phyloP scores from a whole-genome alignment of 2,797 vertebrate species.

The Macrochelys suwanniensis region DNA sequence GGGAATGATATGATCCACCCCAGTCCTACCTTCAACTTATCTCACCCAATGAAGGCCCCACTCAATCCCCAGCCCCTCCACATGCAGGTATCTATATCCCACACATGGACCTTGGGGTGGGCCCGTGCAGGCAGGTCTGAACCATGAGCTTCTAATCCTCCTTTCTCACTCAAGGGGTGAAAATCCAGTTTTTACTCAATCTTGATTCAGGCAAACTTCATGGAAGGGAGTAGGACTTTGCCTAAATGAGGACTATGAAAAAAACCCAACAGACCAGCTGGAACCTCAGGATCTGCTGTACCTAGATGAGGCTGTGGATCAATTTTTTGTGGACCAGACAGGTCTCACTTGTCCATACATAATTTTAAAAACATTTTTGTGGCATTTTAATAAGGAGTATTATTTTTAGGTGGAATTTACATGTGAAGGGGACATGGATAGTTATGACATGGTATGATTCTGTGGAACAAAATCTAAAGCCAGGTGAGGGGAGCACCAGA shows the following conservation, averaged over 20 bases:
- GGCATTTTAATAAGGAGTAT: neutral
- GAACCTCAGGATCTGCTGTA: slow-evolving; percentile 48
- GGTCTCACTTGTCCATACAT: neutral
- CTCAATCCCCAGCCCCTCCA: neutral
- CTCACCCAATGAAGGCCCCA: neutral
- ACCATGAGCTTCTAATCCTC: slow-evolving; percentile 22
- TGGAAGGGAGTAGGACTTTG: slow-evolving; percentile 30
- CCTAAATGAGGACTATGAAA: neutral
- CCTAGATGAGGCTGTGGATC: slow-evolving; percentile 50
- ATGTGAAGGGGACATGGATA: neutral
- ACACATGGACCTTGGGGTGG: neutral
- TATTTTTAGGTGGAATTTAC: neutral
- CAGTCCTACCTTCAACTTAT: neutral
- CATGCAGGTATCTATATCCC: neutral
- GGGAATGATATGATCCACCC: neutral
- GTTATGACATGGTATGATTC: neutral
- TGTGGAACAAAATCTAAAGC: neutral
- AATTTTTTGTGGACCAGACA: neutral
- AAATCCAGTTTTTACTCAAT: slow-evolving; percentile 50
- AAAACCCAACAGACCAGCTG: slow-evolving; percentile 47
- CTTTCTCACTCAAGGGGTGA: slow-evolving; percentile 50
- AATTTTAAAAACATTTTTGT: neutral
- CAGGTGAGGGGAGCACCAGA: neutral
- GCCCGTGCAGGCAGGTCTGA: slow-evolving; percentile 20
- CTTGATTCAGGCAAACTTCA: slow-evolving; percentile 62